phyloP scores from a whole-genome alignment of 1,140 invertebrate genomes.

The Hetaerina americana region DNA sequence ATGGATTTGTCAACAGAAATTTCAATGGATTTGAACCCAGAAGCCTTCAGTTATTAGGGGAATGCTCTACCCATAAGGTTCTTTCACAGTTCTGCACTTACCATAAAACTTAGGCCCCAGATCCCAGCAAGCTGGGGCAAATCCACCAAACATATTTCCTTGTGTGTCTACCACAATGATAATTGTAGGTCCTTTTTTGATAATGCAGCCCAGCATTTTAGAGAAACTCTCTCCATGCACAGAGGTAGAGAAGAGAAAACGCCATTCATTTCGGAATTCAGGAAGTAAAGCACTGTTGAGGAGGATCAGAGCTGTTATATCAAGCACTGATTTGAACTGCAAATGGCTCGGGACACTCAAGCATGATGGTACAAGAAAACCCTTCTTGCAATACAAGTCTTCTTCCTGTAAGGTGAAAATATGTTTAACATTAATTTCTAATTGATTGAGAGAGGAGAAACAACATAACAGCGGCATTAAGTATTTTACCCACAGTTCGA shows the following conservation, averaged over 20 bases:
- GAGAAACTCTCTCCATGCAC: constrained; percentile 75
- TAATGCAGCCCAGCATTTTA: constrained; percentile 52
- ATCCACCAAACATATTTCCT: constrained; percentile 80
- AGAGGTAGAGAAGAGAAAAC: constrained; percentile 68
- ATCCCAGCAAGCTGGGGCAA: constrained; percentile 61
- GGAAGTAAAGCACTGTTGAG: constrained; percentile 58
- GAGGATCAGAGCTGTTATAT: constrained; percentile 62
- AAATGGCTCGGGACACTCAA: neutral
- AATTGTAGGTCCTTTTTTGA: constrained; percentile 62
- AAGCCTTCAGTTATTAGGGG: too few species aligned
- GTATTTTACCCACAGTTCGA: neutral
- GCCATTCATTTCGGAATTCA: constrained; percentile 58
- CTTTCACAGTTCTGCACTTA: constrained; percentile 9
- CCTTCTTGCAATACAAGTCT: neutral
- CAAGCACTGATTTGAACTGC: constrained; percentile 42
- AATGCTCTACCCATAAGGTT: neutral
- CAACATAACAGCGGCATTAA: too few species aligned
- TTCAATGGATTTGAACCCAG: too few species aligned
- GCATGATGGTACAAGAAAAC: neutral
- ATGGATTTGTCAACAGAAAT: neutral
- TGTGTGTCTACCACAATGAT: constrained; percentile 64
- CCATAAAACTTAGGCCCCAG: constrained; percentile 53
- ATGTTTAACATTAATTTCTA: neutral
- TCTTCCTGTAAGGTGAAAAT: neutral
- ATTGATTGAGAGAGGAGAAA: neutral